Conservation (phyloP, 2,888 invertebrate species). For the Zaprionus obscuricornis region DNA sequence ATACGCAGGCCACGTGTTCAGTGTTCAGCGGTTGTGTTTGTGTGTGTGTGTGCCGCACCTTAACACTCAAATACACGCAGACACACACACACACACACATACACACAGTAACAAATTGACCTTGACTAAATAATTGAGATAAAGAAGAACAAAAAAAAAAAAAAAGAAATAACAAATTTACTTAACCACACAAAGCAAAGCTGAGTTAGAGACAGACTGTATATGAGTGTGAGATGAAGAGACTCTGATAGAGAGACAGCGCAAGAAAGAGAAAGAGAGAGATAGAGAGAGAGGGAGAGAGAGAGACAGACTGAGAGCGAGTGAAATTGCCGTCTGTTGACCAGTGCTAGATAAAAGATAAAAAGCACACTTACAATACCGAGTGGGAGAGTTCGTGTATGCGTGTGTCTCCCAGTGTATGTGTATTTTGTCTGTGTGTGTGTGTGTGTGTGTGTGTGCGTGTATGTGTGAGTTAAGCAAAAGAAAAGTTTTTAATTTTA, state of each 20-base stretch:
- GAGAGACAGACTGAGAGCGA: not conserved
- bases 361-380: constrained; percentile 22
- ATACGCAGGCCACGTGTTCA: constrained; percentile 38
- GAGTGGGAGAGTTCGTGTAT: too few relatives aligned
- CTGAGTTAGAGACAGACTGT: not conserved
- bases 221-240: too few relatives aligned
- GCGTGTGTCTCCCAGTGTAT: too few relatives aligned
- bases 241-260: constrained; percentile 5
- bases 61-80: constrained; percentile 2
- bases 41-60: constrained; percentile 30
- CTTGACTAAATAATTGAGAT: constrained; percentile 66
- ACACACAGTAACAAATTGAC: constrained; percentile 47
- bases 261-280: not conserved
- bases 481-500: constrained; percentile 65
- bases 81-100: constrained; percentile 7
- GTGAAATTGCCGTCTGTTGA: constrained; percentile 19
- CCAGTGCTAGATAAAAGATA: constrained; percentile 49
- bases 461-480: too few relatives aligned
- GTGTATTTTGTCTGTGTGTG: too few relatives aligned
- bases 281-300: not conserved
- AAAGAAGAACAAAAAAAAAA: constrained; percentile 35
- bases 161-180: constrained; percentile 31
- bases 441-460: too few relatives aligned
- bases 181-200: constrained; percentile 35
- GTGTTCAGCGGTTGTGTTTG: not conserved